Base-by-base conservation (phyloP, 1,140 invertebrate species). In the Aphaenogaster floridana region DNA sequence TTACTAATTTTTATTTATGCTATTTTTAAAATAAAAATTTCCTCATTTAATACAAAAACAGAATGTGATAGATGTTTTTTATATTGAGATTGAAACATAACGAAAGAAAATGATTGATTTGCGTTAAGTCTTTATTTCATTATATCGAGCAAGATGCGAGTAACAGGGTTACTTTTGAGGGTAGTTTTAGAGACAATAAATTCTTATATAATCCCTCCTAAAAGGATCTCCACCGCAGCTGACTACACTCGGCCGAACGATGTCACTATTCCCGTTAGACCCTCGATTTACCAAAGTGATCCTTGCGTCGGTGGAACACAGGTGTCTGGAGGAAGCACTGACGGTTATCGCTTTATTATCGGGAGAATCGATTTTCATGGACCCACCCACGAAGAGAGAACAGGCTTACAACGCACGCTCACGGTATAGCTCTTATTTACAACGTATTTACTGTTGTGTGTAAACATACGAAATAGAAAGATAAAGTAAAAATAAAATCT, bases 251-350 rank as follows among this genome's bases (percentile, higher is more conserved):
- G 99, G 99, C 1, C 97, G 97, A 86, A 97, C 97, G 92, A 99
- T 99, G 98, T 97, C 98, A 0, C 96, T 96, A 28, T 99, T 99
- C 95, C 99, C 99, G 0, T 95, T 99, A 61, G 98, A 99, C 94
- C 99, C 99, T 0, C 96, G 97, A 79, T 98, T 98, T 95, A 97
- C 98, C 6, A 99, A 98, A 95, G 96, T 98, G 11, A 95, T 99
- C 74, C 93, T 99, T 0, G 96, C 97, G 17, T 97, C 98, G 5
- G 96, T 97, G 21, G 97, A 98, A 64, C 97, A 97, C 91, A 96
- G 96, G 6, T 99, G 98, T 95, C 96, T 98, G 80, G 98, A 99
- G 91, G 99, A 99, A 96, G 97, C 97, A 42, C 90, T 98, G 45
- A 97, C 96, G 57, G 96, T 98, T 57, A 96, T 98, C 52, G 96